Evolutionary conservation across 2,797 vertebrate genomes (phyloP), one percentile per base, ranked within the genome.

Genomic region (Oreortyx pictus): DNA sequence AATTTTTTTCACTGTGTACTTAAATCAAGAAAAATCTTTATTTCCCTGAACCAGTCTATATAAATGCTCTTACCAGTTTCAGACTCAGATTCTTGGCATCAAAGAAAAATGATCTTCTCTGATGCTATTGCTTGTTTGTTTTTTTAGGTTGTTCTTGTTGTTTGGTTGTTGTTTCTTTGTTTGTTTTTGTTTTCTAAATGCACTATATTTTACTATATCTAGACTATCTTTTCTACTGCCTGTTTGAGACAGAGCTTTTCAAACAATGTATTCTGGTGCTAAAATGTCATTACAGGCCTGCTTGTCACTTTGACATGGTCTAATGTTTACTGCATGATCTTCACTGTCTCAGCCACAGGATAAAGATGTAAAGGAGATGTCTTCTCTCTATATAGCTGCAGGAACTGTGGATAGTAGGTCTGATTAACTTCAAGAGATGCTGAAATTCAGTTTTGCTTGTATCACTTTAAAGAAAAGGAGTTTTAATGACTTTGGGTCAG

Each of bases 181-280:
- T 47, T 47, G 22, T 47, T 47, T 47, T 33, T 46, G 50, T 47
- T 47, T 47, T 47, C 46, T 47, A 23, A 24, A 27, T 27, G 22
- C 8, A 47, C 6, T 3, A 2, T 62, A 5, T 43, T 31, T 14
- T 7, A 44, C 7, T 3, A 2, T 61, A 7, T 43, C 23, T 7
- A 59, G 29, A 44, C 9, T 44, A 27, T 39, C 14, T 47, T 22
- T n/a, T 33, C 39, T 57, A 8, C 15, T 70, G 14, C 52, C 6
- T 0, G 11, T 73, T 77, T 73, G 43, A 73, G 43, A 9, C 14
- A 75, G 65, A 62, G 16, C 4, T 71, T 27, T 80, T 79, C 33
- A 7, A 16, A 70, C 11, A 54, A 9, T 33, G 27, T 62, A 8
- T 81, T 54, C 31, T 3, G 3, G 14, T 41, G 15, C 5, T 25